Base-by-base conservation (phyloP, 53 echinoderm and acorn worm genomes). In the Crossaster papposus region DNA sequence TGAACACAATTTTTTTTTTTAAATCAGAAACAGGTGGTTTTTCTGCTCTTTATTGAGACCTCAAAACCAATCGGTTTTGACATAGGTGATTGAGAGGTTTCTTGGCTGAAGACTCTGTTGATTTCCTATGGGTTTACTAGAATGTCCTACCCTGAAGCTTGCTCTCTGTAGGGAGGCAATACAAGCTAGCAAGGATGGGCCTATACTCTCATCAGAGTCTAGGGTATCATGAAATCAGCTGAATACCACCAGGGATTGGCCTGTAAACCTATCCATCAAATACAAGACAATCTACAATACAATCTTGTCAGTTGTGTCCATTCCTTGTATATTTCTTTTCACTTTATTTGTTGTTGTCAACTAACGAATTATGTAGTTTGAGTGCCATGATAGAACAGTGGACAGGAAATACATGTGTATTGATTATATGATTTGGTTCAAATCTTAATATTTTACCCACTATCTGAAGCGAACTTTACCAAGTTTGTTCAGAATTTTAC, bases 121-220 rank as follows among this genome's bases (percentile, higher is more conserved):
- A 68, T 28, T 24, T 74, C 36, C 75, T 74, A 14, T 74, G 75
- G 75, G 75, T 74, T 33, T 74, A 35, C 0, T 35, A 35, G 75
- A 30, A 74, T 74, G 75, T 36, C 75, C 33, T 74, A 74, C 75
- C 75, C 75, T 74, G 33, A 14, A 36, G 75, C 36, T 28, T 7
- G 36, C 34, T 12, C 15, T 74, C 68, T 68, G 2, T 26, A 26
- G 68, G 68, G 68, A 68, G 68, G 10, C 28, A 28, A 28, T 26
- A 4, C 11, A 68, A 24, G 2, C 68, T 62, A 23, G 28, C 26
- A 2, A 68, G 68, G 68, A 68, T 20, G 68, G 24, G 9, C 22
- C 11, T 28, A 6, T n/a, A 68, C 28, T 68, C 68, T 28, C 68
- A 26, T 28, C 68, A 26, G 11, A 26, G 68, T 68, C 24, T 28